Base-by-base conservation (phyloP, 2,888 invertebrate species). In the Ectemnius cavifrons region DNA sequence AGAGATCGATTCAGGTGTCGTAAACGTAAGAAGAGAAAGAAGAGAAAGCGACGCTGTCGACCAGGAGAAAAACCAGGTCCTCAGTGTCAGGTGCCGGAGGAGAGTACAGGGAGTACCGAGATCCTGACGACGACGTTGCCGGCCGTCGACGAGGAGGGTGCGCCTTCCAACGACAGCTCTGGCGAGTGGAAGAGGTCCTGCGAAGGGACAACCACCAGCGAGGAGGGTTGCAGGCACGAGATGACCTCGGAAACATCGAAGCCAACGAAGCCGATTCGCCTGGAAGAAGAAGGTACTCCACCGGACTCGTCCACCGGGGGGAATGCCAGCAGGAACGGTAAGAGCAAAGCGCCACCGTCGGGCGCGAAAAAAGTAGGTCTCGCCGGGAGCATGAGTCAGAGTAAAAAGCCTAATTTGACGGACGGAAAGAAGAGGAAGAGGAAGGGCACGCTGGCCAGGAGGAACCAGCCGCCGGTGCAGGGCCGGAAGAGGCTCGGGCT, bases 11-110 rank as follows among this genome's bases (percentile, higher is more conserved):
- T 91, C 74, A 90, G 92, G 59, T 92, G 93, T 85, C 91, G 92
- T 56, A 92, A 92, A 77, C 89, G 92, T 37, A 92, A 92, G 83
- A 92, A 92, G 84, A 88, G 91, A 78, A 93, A 92, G 91, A 93
- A 92, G 89, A 91, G 91, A 46, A 88, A 86, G 66, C 81, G 88
- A 45, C 83, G 83, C 4, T 91, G 91, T 71, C 81, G 84, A 61
- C 85, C 87, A 13, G 89, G 87, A 49, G 88, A 89, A 71, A 80
- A 75, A 63, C 85, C 87, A 0, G 86, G 87, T 27, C 79, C 85
- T 0, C 86, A 87, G 65, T 89, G 89, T 75, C 83, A 79, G 46
- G n/a, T 56, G 18, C 23, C 18, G 8, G 78, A 82, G 60, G 76
- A 68, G 13, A 4, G 16, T 13, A 4, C 5, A 13, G 52, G n/a